Percentiles rank a stretch among this genome's conserved stretches.
Evolutionary conservation across 2,113 vertebrate species (phyloP).

Genomic region (Crypturellus undulatus): DNA sequence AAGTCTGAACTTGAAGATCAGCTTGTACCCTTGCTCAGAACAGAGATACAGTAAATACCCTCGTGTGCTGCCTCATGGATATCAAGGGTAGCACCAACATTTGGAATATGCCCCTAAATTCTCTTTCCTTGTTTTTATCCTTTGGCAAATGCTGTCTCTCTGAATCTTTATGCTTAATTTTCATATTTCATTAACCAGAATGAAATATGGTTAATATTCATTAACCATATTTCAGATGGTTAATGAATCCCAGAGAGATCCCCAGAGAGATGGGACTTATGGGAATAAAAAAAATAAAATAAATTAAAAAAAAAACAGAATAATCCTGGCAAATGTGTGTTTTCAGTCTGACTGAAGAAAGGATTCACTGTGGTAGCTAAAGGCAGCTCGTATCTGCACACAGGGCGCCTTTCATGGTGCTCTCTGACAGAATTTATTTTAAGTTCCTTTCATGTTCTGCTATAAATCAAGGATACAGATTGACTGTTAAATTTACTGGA

Average conservation of each 20-base stretch:
- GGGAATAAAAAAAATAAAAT: background rate
- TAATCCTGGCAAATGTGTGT: background rate
- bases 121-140: background rate
- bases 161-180: background rate
- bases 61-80: background rate
- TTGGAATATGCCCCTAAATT: background rate
- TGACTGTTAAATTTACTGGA: background rate
- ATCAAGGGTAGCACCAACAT: background rate
- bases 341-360: slow-evolving; percentile 5
- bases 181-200: background rate
- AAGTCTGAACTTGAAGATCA: background rate
- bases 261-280: background rate
- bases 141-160: background rate
- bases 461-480: background rate
- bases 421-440: background rate
- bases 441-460: background rate
- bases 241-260: too few species aligned
- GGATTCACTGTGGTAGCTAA: background rate
- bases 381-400: background rate
- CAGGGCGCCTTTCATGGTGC: background rate
- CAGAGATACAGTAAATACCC: background rate
- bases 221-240: too few species aligned
- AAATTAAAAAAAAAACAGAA: background rate
- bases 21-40: background rate
- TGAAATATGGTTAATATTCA: too few species aligned